phyloP scores from a whole-genome alignment of 2,888 invertebrate genomes.

The Mythimna lalbum region DNA sequence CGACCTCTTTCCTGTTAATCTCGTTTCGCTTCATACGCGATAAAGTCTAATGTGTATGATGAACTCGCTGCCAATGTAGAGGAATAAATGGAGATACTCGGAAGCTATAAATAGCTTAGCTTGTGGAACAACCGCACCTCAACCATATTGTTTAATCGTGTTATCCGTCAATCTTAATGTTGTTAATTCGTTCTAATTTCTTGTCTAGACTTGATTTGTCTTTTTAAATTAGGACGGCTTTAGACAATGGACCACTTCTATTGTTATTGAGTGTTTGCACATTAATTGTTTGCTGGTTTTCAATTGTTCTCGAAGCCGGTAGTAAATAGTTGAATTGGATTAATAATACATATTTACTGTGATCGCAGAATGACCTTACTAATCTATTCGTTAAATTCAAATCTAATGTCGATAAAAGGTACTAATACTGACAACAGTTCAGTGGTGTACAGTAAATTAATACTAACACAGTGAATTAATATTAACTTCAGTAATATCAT shows the following conservation, averaged over 20 bases:
- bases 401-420: too few species aligned
- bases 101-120: conserved; percentile 51
- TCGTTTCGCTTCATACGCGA: conserved; percentile 31
- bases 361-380: conserved; percentile 4
- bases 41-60: conserved; percentile 52
- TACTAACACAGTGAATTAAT: too few species aligned
- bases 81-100: conserved; percentile 41
- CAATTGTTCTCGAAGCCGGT: conserved; percentile 43
- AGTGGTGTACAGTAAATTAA: too few species aligned
- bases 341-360: conserved; percentile 23
- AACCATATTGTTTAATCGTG: conserved; percentile 50
- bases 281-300: conserved; percentile 43
- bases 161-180: conserved; percentile 64
- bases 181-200: conserved; percentile 63
- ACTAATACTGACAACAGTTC: background rate
- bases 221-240: conserved; percentile 54
- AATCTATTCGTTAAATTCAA: background rate
- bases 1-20: conserved; percentile 34
- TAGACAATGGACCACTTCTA: conserved; percentile 54
- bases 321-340: conserved; percentile 26
- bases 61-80: conserved; percentile 37
- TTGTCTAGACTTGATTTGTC: conserved; percentile 67
- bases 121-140: conserved; percentile 40
- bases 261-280: conserved; percentile 52
- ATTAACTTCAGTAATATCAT: background rate